These are phyloP conservation scores for Diceros bicornis DNA, from an alignment of 2,797 vertebrate species.

Conservation along the genomic window DNA sequence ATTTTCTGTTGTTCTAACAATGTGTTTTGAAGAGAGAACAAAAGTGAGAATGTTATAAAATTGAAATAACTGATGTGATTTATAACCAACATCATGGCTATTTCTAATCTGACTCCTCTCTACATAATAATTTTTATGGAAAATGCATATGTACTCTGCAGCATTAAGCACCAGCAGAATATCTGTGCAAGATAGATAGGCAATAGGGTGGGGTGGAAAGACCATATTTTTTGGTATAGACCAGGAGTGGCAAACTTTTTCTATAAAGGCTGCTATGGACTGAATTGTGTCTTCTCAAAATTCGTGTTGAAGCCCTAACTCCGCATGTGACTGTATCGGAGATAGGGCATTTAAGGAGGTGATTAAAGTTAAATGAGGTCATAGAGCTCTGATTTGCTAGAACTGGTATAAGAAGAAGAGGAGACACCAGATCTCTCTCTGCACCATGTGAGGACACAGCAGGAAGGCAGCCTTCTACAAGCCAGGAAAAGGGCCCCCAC, in stretches of 20 bases:
- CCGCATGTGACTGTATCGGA: background rate
- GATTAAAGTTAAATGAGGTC: background rate
- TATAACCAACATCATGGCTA: background rate
- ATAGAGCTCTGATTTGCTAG: background rate
- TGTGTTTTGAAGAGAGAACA: background rate
- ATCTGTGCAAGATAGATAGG: background rate
- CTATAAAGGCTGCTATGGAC: background rate
- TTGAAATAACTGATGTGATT: background rate
- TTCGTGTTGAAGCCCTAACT: background rate
- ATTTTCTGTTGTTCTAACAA: background rate
- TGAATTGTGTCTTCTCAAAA: background rate
- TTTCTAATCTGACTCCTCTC: background rate
- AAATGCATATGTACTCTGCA: background rate
- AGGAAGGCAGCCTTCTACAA: background rate
- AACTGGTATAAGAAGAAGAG: background rate
- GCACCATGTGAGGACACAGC: background rate
- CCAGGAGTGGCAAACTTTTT: background rate
- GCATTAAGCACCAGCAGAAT: background rate
- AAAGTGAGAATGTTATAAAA: background rate
- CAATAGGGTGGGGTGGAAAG: background rate
- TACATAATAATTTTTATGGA: background rate
- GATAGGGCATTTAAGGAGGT: background rate
- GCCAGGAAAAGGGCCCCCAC: background rate
- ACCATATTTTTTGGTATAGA: background rate
- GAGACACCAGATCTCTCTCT: background rate